phyloP scores from a whole-genome alignment of 2,113 vertebrate species.

The Carlito syrichta region DNA sequence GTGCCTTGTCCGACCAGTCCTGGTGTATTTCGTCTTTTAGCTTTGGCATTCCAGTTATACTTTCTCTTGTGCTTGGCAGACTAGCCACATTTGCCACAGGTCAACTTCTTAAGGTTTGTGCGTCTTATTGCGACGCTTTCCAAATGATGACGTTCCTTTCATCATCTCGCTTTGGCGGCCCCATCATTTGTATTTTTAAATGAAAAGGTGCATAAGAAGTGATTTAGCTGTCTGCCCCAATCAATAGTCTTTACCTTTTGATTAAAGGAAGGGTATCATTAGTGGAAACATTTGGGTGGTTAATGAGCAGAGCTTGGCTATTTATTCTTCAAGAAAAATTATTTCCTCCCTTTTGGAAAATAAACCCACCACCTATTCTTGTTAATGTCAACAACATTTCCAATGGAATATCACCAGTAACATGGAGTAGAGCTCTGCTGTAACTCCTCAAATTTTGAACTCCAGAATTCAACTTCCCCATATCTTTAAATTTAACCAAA shows the following conservation, averaged over 20 bases:
- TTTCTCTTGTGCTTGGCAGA: too few relatives aligned
- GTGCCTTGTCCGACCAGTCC: too few relatives aligned
- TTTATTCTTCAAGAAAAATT: background rate
- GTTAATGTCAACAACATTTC: background rate
- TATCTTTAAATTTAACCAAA: background rate
- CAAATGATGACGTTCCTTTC: too few relatives aligned
- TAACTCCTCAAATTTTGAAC: background rate
- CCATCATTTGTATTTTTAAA: too few relatives aligned
- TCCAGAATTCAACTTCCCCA: background rate
- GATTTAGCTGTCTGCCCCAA: background rate
- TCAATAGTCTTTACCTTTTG: background rate
- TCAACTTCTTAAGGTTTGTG: too few relatives aligned
- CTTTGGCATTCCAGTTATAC: too few relatives aligned
- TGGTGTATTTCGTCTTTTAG: too few relatives aligned
- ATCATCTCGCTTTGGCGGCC: too few relatives aligned
- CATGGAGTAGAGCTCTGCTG: background rate
- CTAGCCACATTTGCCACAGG: too few relatives aligned
- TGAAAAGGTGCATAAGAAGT: background rate
- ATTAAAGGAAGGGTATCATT: background rate
- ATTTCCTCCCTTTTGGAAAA: background rate
- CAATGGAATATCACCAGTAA: background rate
- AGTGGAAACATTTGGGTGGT: background rate
- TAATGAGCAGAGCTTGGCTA: background rate
- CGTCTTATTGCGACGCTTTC: too few relatives aligned
- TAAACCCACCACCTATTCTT: background rate